Percentiles rank a stretch among this genome's conserved stretches.
phyloP scores from a whole-genome alignment of 2,797 vertebrate genomes.

The Prionace glauca region DNA sequence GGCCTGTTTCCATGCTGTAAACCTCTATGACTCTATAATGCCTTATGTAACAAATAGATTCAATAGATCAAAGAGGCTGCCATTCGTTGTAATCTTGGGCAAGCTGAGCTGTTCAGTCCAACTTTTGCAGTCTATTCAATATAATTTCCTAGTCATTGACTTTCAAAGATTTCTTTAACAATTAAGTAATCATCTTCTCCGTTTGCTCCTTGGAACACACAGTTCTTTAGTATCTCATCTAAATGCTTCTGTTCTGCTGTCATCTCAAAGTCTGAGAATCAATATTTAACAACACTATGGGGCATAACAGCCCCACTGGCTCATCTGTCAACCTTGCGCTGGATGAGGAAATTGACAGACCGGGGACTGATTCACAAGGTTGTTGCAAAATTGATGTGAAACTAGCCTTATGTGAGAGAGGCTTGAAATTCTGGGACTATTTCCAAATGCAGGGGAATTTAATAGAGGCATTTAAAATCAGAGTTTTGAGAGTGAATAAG shows the following conservation, averaged over 20 bases:
- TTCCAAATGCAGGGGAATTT: neutral
- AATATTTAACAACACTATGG: neutral
- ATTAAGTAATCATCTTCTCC: neutral
- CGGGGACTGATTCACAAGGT: neutral
- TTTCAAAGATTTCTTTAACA: neutral
- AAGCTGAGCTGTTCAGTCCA: neutral
- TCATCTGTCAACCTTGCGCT: neutral
- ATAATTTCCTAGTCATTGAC: neutral
- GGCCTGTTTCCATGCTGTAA: too few species aligned
- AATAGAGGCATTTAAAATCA: neutral
- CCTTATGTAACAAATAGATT: too few species aligned
- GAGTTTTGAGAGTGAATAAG: neutral
- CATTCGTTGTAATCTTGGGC: neutral
- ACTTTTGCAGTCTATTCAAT: neutral
- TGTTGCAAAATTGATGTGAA: neutral
- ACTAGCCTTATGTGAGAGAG: neutral
- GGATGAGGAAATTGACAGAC: neutral
- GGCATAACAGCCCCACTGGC: neutral
- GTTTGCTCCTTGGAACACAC: neutral
- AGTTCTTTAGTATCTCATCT: neutral
- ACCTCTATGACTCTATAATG: too few species aligned
- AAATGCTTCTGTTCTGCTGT: neutral
- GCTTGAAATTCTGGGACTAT: neutral
- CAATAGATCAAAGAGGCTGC: neutral
- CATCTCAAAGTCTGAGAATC: neutral